Evolutionary conservation across 2,113 vertebrate species (phyloP).

Genomic region (Pomatostomus ruficeps): DNA sequence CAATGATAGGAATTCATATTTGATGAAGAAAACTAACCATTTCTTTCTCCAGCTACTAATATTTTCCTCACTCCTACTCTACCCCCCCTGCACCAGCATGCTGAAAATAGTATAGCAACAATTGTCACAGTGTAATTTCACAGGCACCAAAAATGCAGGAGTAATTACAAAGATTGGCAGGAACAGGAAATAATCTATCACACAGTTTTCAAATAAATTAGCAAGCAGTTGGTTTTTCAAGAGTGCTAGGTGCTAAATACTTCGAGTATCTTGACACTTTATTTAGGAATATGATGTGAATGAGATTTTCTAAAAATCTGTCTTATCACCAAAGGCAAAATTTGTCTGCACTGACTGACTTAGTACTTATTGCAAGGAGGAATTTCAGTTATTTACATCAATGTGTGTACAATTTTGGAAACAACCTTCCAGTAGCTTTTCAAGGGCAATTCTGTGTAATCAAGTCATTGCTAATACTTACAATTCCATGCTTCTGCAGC

Average conservation of each 20-base stretch:
- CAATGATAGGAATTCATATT: neutral
- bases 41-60: neutral
- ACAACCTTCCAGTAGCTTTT: neutral
- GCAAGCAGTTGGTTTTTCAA: constrained; percentile 24
- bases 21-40: neutral
- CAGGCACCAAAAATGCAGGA: neutral
- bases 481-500: constrained; percentile 96
- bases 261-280: constrained; percentile 30
- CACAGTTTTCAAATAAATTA: constrained; percentile 44
- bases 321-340: neutral
- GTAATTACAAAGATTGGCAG: constrained; percentile 45
- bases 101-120: constrained; percentile 30
- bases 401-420: neutral
- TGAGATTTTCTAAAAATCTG: constrained; percentile 23
- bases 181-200: constrained; percentile 45
- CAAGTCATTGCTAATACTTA: constrained; percentile 71
- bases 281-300: constrained; percentile 10
- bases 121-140: constrained; percentile 28
- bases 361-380: neutral
- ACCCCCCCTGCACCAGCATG: neutral
- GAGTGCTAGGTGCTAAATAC: constrained; percentile 18
- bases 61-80: constrained; percentile 25
- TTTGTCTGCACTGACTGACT: neutral
- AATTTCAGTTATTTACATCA: neutral
- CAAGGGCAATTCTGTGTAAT: neutral